Evolutionary conservation across 2,113 vertebrate species (phyloP).

Genomic region (Clupea harengus): DNA sequence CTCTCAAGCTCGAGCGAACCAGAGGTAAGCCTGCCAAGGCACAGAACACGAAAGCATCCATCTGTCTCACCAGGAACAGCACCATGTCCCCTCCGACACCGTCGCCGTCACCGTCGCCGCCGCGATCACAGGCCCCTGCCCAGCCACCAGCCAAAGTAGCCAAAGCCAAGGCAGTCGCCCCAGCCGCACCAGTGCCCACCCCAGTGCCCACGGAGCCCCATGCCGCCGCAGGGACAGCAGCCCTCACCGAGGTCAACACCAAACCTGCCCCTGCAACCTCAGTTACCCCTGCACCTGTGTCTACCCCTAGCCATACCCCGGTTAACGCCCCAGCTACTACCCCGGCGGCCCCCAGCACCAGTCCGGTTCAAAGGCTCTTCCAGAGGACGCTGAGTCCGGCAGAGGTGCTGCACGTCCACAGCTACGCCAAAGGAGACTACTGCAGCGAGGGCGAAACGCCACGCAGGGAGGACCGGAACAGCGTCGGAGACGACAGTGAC

Average conservation of each 20-base stretch:
- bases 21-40: not conserved
- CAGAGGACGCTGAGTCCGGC: conserved; percentile 77
- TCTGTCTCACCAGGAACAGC: not conserved
- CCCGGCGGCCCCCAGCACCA: not conserved
- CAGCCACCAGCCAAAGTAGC: not conserved
- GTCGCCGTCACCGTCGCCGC: not conserved
- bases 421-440: conserved; percentile 84
- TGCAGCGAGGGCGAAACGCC: conserved; percentile 51
- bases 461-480: conserved; percentile 52
- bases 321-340: not conserved
- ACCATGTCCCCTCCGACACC: not conserved
- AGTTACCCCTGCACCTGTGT: too few relatives aligned
- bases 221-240: conserved; percentile 19
- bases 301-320: not conserved
- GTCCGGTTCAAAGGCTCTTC: conserved; percentile 61
- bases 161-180: not conserved
- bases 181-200: conserved; percentile 7
- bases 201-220: conserved; percentile 21
- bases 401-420: conserved; percentile 83
- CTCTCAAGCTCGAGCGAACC: not conserved
- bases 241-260: not conserved
- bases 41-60: not conserved
- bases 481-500: conserved; percentile 47
- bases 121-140: not conserved
- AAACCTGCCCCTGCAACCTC: not conserved